phyloP scores from a whole-genome alignment of 2,113 vertebrate species.

The Esox niger region DNA sequence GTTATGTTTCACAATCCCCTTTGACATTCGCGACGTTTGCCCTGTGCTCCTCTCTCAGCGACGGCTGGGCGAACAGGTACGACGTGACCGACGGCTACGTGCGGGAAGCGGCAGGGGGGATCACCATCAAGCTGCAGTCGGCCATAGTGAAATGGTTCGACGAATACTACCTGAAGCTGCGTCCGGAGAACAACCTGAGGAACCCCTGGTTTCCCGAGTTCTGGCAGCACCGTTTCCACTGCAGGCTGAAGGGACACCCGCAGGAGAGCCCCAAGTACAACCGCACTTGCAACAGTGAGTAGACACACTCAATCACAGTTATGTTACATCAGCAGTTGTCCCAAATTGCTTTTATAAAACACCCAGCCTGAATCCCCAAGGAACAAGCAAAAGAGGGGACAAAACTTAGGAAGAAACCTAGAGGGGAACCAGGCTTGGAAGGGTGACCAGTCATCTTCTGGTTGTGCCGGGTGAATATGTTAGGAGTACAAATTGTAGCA shows the following conservation, averaged over 20 bases:
- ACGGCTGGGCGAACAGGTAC: slow-evolving; percentile 96
- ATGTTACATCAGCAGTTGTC: too few relatives aligned
- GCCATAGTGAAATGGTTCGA: slow-evolving; percentile 98
- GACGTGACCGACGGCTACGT: slow-evolving; percentile 95
- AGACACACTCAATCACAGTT: background rate
- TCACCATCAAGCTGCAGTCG: slow-evolving; percentile 98
- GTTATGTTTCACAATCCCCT: background rate
- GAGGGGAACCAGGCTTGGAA: too few relatives aligned
- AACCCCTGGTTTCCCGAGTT: slow-evolving; percentile 99
- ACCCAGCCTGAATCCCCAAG: too few relatives aligned
- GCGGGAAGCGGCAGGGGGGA: slow-evolving; percentile 90
- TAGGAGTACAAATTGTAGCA: too few relatives aligned
- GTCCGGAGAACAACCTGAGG: slow-evolving; percentile 89
- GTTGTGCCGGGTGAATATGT: too few relatives aligned
- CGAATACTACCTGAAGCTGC: slow-evolving; percentile 94
- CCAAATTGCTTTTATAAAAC: too few relatives aligned
- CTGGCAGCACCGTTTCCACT: slow-evolving; percentile 96
- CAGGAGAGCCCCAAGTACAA: slow-evolving; percentile 93
- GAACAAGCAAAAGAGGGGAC: background rate
- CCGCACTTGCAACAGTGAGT: slow-evolving; percentile 93
- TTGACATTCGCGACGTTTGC: background rate
- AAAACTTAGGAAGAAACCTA: too few relatives aligned
- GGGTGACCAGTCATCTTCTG: too few relatives aligned
- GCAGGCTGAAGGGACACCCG: slow-evolving; percentile 85
- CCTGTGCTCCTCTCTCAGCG: slow-evolving; percentile 67